These are phyloP conservation scores for Zaprionus davidi DNA, from an alignment of 1,140 invertebrate genomes.

Conservation along the genomic window DNA sequence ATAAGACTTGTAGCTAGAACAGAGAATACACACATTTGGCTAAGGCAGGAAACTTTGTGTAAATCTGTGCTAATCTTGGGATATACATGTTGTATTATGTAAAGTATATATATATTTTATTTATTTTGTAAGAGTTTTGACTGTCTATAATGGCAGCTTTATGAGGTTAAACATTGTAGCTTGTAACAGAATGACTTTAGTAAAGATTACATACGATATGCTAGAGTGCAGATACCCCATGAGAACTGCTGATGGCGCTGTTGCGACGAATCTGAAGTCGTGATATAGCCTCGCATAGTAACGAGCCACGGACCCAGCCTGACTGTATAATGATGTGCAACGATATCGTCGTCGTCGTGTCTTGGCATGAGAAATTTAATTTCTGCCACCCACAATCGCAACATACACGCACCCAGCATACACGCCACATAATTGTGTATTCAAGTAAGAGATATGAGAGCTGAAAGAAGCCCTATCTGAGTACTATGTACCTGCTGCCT, in stretches of 20 bases:
- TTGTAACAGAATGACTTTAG: too few relatives aligned
- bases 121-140: too few relatives aligned
- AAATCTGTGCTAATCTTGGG: too few relatives aligned
- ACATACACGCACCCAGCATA: not conserved
- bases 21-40: too few relatives aligned
- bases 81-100: too few relatives aligned
- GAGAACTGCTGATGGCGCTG: not conserved
- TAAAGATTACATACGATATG: too few relatives aligned
- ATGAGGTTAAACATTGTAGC: too few relatives aligned
- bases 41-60: too few relatives aligned
- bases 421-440: conserved; percentile 75
- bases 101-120: too few relatives aligned
- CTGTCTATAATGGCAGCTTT: too few relatives aligned
- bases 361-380: conserved; percentile 77
- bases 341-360: conserved; percentile 48
- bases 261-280: conserved; percentile 66
- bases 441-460: conserved; percentile 77
- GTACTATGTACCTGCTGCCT: not conserved
- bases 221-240: not conserved
- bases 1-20: too few relatives aligned
- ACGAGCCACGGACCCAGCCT: conserved; percentile 53
- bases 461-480: conserved; percentile 70
- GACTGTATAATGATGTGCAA: conserved; percentile 75
- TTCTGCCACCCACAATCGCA: conserved; percentile 51
- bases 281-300: conserved; percentile 67